Evolutionary conservation across 37 sponge, comb jelly and placozoan species (phyloP), one percentile per base, ranked within the genome.

Genomic region (Agelas oroides): DNA sequence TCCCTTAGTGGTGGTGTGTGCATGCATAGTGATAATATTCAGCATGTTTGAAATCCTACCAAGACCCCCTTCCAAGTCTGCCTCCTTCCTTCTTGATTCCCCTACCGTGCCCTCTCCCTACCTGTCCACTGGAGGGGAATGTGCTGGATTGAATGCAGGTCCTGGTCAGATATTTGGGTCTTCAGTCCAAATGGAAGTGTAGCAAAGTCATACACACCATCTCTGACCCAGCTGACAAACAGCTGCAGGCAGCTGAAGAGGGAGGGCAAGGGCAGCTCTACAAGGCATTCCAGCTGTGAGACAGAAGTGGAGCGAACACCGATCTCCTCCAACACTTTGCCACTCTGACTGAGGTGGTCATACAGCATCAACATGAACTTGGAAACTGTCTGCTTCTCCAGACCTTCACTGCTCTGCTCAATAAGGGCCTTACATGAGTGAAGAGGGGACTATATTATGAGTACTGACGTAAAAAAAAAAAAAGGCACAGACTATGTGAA

Each of bases 181-280:
- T 92, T 92, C 13, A 92, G 24, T 33, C 93, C 53, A 31, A 82
- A 71, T 1, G 95, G 93, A 8, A 95, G 75, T 21, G 39, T 23
- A 28, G 59, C 23, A 64, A 92, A 95, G 54, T 95, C 90, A 59
- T 91, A 95, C 65, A 82, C 30, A n/a, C 94, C 90, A 31, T 90
- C 88, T 13, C 79, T 62, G 55, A 90, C 71, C 94, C 94, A 94
- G 24, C 75, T 30, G 31, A 76, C 74, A 83, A 94, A 94, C 33
- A 80, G 63, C 30, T 28, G 54, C 23, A 90, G 57, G n/a, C 76
- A 75, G 55, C 59, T 12, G 33, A 61, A 85, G 38, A 75, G 36
- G 53, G 62, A 32, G 2, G 64, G 18, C 16, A 89, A 67, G 17
- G 73, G 73, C 40, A 89, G 65, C 18, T 78, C 72, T 23, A 52